Evolutionary conservation across 2,888 invertebrate genomes (phyloP).

Genomic region (Anoncus sp.): DNA sequence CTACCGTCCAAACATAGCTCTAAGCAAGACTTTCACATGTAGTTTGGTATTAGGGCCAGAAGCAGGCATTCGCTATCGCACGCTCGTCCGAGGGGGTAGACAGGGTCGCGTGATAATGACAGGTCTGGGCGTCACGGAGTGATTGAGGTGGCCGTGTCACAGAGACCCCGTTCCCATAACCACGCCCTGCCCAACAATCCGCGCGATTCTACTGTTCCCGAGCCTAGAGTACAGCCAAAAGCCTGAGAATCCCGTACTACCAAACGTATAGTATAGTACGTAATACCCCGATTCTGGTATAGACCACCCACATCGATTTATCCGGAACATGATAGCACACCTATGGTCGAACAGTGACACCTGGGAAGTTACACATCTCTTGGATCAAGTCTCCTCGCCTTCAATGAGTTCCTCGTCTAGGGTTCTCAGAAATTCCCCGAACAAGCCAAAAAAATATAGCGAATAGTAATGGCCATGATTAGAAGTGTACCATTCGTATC

Average conservation of each 20-base stretch:
- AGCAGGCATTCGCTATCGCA: slow-evolving; percentile 60
- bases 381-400: slow-evolving; percentile 31
- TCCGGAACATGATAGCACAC: slow-evolving; percentile 46
- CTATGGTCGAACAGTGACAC: slow-evolving; percentile 36
- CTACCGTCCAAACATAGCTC: neutral
- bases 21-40: slow-evolving; percentile 6
- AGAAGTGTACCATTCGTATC: neutral
- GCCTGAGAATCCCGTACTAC: slow-evolving; percentile 42
- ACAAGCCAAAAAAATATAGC: no score
- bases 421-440: no score
- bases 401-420: slow-evolving; percentile 30
- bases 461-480: slow-evolving; percentile 13
- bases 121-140: slow-evolving; percentile 80
- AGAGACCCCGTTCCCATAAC: slow-evolving; percentile 78
- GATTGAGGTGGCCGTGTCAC: slow-evolving; percentile 81
- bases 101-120: slow-evolving; percentile 82
- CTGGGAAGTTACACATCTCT: slow-evolving; percentile 13
- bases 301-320: slow-evolving; percentile 73
- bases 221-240: slow-evolving; percentile 50
- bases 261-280: slow-evolving; percentile 60
- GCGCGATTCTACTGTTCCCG: slow-evolving; percentile 45
- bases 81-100: slow-evolving; percentile 72
- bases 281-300: slow-evolving; percentile 72
- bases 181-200: slow-evolving; percentile 73
- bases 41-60: no score